Base-by-base conservation (phyloP, 2,888 invertebrate genomes). In the Papilio gigon region DNA sequence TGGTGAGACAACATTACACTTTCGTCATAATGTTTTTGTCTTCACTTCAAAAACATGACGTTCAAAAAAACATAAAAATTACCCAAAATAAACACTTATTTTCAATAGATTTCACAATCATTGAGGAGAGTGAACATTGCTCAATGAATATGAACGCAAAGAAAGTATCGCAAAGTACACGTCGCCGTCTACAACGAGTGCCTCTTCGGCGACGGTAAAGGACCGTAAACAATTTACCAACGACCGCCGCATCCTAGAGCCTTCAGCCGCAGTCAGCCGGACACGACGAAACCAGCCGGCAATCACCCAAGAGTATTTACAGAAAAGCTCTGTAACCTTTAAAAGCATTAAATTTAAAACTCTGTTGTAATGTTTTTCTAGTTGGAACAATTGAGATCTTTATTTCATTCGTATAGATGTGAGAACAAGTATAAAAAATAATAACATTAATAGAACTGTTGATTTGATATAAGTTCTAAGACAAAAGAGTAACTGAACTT, bases 211-310 rank as follows among this genome's bases (percentile, higher is more conserved):
- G 22, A 11, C 44, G 72, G 77, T 81, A 83, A 74, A 80, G 78
- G 81, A 81, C 83, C 84, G 83, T 85, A 85, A 88, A 87, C 85
- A 85, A 85, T 87, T 87, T 84, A 79, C 81, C 79, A 84, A 83
- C 81, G 78, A 33, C 78, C 81, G 37, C 35, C 44, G 53, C 33
- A 61, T 53, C 33, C 80, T 78, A 74, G 82, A 82, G 83, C 85
- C 83, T 85, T 81, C 79, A 82, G 79, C 71, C 76, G 82, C 83
- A 86, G 80, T 84, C 81, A 77, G 81, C 81, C 82, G 84, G 80
- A 84, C 78, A 79, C 78, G 78, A 74, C 77, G 77, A 74, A 78
- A 78, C 79, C 77, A 80, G 74, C 78, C 75, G 78, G 77, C 76
- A 83, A 84, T 85, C 78, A 84, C 78, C 76, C 72, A 75, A 75